A percentile compares a stretch with the other conserved stretches of the same genome.
phyloP scores from a whole-genome alignment of 2,113 vertebrate species.

The Xiphophorus maculatus region DNA sequence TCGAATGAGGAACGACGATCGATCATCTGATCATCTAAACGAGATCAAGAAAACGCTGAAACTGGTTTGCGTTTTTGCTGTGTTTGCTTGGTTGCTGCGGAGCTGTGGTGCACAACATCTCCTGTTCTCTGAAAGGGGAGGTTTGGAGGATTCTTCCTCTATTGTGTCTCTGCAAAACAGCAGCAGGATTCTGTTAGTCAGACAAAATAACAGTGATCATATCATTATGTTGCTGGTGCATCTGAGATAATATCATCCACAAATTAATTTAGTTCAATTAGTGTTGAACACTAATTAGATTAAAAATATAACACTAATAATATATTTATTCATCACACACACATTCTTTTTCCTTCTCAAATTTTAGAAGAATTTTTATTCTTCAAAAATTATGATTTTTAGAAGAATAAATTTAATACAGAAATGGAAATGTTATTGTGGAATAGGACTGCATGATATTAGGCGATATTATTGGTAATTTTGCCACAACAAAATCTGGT shows the following conservation, averaged over 20 bases:
- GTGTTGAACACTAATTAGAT: too few relatives aligned
- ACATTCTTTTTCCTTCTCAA: too few relatives aligned
- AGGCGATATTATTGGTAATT: too few relatives aligned
- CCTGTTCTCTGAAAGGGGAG: slow-evolving; percentile 1
- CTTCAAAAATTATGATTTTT: too few relatives aligned
- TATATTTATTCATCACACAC: too few relatives aligned
- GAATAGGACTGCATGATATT: too few relatives aligned
- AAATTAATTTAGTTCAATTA: too few relatives aligned
- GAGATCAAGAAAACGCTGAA: neutral
- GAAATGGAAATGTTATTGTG: too few relatives aligned
- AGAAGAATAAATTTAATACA: too few relatives aligned
- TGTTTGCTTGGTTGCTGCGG: slow-evolving; percentile 1
- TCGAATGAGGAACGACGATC: neutral
- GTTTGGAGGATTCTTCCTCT: neutral
- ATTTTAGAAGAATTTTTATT: too few relatives aligned
- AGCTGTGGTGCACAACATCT: slow-evolving; percentile 4
- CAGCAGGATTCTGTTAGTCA: neutral
- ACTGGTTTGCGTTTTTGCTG: neutral
- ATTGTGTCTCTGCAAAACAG: slow-evolving; percentile 31
- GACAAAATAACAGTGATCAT: neutral
- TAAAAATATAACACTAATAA: too few relatives aligned
- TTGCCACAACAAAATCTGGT: too few relatives aligned
- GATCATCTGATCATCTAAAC: neutral
- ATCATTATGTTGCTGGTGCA: neutral
- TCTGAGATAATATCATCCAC: neutral